Conservation (phyloP, 2,888 invertebrate genomes). For the Agonopterix arenella region DNA sequence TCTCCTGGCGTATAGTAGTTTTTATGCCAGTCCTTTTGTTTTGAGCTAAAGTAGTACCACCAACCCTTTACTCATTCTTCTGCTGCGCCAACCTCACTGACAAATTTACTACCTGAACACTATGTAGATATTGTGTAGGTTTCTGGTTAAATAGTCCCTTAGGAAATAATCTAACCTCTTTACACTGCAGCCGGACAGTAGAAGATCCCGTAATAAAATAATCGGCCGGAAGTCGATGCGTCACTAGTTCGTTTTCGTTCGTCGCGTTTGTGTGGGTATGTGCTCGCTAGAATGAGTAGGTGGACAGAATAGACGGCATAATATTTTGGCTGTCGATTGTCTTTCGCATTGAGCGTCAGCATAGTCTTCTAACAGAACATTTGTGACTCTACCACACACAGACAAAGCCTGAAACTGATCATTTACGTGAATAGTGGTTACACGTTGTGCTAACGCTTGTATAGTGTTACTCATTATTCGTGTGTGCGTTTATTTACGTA, state of each 20-base stretch:
- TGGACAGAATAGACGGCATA: slow-evolving; percentile 27
- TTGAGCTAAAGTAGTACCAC: too few relatives aligned
- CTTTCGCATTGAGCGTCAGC: background rate
- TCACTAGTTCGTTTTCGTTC: slow-evolving; percentile 68
- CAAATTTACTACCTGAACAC: background rate
- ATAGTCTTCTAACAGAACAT: background rate
- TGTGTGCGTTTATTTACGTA: slow-evolving; percentile 78
- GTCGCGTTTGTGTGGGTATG: slow-evolving; percentile 56
- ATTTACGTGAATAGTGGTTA: background rate
- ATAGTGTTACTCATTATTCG: slow-evolving; percentile 71
- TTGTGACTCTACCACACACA: background rate
- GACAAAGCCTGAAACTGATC: background rate
- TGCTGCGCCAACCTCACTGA: background rate
- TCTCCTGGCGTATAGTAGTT: too few relatives aligned
- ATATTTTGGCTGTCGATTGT: slow-evolving; percentile 30
- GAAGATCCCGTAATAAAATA: slow-evolving; percentile 66
- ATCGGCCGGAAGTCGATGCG: slow-evolving; percentile 73
- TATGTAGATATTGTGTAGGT: too few relatives aligned
- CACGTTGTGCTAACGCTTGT: slow-evolving; percentile 54
- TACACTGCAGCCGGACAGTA: slow-evolving; percentile 29
- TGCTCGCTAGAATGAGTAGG: slow-evolving; percentile 32
- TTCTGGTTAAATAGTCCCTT: too few relatives aligned
- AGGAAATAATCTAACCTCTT: too few relatives aligned
- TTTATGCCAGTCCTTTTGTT: too few relatives aligned
- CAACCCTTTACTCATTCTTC: too few relatives aligned